These are phyloP conservation scores for Lasioglossum morio DNA, from an alignment of 2,888 invertebrate species.

Conservation along the genomic window DNA sequence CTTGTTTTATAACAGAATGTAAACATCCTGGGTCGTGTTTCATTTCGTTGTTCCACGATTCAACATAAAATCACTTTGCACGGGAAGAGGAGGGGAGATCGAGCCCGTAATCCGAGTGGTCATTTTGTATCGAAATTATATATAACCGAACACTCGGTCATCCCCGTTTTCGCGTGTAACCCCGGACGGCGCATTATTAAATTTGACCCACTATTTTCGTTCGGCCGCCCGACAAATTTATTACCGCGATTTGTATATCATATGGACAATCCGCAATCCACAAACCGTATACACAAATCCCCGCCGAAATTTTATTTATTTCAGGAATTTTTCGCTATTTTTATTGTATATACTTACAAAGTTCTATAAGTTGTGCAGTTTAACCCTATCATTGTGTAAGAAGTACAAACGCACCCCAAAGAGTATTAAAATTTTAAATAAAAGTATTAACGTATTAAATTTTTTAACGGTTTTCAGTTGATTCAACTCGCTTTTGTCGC, in stretches of 20 bases:
- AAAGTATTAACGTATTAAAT: too few relatives aligned
- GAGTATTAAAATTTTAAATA: too few relatives aligned
- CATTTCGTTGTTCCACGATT: background rate
- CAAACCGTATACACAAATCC: background rate
- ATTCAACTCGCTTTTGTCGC: too few relatives aligned
- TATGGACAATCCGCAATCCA: background rate
- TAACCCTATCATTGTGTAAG: too few relatives aligned
- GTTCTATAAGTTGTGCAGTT: too few relatives aligned
- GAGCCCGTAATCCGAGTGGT: background rate
- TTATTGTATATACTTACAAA: too few relatives aligned
- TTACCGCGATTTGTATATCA: background rate
- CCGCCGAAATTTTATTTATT: too few relatives aligned
- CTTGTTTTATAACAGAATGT: conserved; percentile 6
- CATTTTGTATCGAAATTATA: conserved; percentile 32
- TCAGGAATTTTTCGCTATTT: too few relatives aligned
- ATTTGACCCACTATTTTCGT: conserved; percentile 29
- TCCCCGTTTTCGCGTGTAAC: background rate
- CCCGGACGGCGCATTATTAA: conserved; percentile 17
- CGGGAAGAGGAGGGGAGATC: background rate
- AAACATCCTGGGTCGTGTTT: background rate
- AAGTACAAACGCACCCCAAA: too few relatives aligned
- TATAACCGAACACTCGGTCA: conserved; percentile 7
- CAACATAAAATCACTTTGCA: conserved; percentile 7
- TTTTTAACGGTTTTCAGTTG: too few relatives aligned
- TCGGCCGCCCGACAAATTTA: background rate